Conservation (phyloP, 2,888 invertebrate genomes). For the Epinotia demarniana region DNA sequence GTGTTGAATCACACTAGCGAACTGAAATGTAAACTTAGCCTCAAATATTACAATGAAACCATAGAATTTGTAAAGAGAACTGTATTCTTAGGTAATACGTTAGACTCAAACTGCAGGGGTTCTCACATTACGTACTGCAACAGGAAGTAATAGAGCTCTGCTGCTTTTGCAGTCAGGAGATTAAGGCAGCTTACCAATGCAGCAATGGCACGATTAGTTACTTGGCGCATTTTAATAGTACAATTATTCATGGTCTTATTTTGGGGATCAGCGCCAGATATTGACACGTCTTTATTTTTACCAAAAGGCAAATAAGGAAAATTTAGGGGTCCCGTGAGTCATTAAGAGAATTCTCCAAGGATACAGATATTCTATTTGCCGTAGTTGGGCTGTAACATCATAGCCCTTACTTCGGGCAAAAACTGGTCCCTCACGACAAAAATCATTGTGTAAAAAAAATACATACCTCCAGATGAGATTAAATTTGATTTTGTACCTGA, state of each 20-base stretch:
- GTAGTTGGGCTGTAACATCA: too few relatives aligned
- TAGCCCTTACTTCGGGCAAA: too few relatives aligned
- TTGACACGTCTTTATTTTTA: too few relatives aligned
- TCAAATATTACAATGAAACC: background rate
- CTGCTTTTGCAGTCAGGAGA: slow-evolving; percentile 43
- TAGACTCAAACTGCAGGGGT: slow-evolving; percentile 40
- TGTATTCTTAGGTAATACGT: slow-evolving; percentile 36
- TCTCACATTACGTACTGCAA: slow-evolving; percentile 31
- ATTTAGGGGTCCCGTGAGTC: too few relatives aligned
- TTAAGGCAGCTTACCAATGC: slow-evolving; percentile 35
- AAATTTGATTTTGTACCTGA: background rate
- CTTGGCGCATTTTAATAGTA: too few relatives aligned
- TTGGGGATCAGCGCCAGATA: too few relatives aligned
- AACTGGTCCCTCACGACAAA: too few relatives aligned
- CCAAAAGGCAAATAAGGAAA: too few relatives aligned
- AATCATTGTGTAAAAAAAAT: background rate
- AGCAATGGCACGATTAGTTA: slow-evolving; percentile 29
- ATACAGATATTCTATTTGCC: too few relatives aligned
- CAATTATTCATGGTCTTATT: too few relatives aligned
- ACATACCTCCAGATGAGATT: background rate
- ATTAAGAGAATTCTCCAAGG: too few relatives aligned
- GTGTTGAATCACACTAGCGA: slow-evolving; percentile 23
- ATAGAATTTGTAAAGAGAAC: slow-evolving; percentile 26
- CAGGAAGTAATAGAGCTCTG: slow-evolving; percentile 44
- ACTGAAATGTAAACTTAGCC: slow-evolving; percentile 34